Conservation (phyloP, 2,797 vertebrate genomes). For the Lemur catta region DNA sequence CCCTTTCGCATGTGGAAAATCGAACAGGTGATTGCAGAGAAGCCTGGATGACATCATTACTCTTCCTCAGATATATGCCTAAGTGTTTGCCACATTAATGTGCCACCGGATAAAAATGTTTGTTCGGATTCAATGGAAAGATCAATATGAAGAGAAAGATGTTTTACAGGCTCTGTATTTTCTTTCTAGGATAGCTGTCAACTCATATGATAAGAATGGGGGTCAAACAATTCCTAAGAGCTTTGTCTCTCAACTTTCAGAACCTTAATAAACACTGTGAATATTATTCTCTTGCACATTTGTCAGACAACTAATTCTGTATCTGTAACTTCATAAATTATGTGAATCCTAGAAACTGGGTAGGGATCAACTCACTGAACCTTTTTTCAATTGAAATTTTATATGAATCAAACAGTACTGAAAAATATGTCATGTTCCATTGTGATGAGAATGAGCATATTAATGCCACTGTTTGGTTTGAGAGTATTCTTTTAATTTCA, state of each 20-base stretch:
- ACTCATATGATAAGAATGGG: conserved; percentile 55
- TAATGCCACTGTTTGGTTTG: conserved; percentile 58
- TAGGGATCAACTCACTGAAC: conserved; percentile 67
- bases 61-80: conserved; percentile 78
- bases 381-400: conserved; percentile 67
- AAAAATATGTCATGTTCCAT: conserved; percentile 48
- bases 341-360: conserved; percentile 53
- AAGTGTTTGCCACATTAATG: conserved; percentile 80
- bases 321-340: conserved; percentile 64
- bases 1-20: conserved; percentile 75
- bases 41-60: conserved; percentile 81
- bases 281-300: conserved; percentile 25
- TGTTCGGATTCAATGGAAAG: conserved; percentile 73
- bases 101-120: conserved; percentile 80
- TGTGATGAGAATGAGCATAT: conserved; percentile 61
- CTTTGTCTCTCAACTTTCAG: conserved; percentile 51
- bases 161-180: conserved; percentile 54
- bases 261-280: conserved; percentile 61
- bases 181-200: conserved; percentile 72
- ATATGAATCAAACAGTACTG: conserved; percentile 55
- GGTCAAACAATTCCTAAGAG: conserved; percentile 64
- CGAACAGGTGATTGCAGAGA: conserved; percentile 73
- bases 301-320: conserved; percentile 50
- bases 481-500: conserved; percentile 50
- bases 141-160: conserved; percentile 79